phyloP scores from a whole-genome alignment of 1,140 invertebrate genomes.

The Theocolax elegans region DNA sequence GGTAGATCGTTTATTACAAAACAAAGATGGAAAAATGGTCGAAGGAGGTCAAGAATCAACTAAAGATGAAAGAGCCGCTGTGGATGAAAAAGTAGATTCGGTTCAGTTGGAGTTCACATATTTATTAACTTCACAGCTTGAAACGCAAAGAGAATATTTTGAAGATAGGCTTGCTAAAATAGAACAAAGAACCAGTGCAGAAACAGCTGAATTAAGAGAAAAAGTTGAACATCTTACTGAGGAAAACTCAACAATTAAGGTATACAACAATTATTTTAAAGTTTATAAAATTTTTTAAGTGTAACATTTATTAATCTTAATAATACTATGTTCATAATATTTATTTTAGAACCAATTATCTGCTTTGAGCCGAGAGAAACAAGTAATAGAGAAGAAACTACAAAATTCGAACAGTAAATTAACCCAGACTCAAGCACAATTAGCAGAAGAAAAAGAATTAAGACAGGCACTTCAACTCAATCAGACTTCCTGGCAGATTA shows the following conservation, averaged over 20 bases:
- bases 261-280: too few relatives aligned
- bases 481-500: slow-evolving; percentile 81
- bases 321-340: slow-evolving; percentile 32
- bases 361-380: slow-evolving; percentile 73
- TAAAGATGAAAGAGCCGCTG: slow-evolving; percentile 61
- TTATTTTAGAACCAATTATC: slow-evolving; percentile 63
- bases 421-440: slow-evolving; percentile 70
- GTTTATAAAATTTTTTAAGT: too few relatives aligned
- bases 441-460: slow-evolving; percentile 83
- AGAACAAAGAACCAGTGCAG: slow-evolving; percentile 68
- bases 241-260: slow-evolving; percentile 63
- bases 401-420: slow-evolving; percentile 71
- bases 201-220: slow-evolving; percentile 68
- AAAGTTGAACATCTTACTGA: slow-evolving; percentile 63
- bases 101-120: slow-evolving; percentile 97
- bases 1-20: slow-evolving; percentile 95
- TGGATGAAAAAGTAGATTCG: slow-evolving; percentile 91
- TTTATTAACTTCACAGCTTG: slow-evolving; percentile 95
- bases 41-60: slow-evolving; percentile 68
- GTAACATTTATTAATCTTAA: neutral
- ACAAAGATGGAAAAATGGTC: slow-evolving; percentile 98
- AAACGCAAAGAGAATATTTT: slow-evolving; percentile 93
- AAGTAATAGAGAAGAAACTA: slow-evolving; percentile 75
- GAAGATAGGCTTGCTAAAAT: slow-evolving; percentile 82
- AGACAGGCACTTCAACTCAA: slow-evolving; percentile 81